Base-by-base conservation (phyloP, 2,888 invertebrate species). In the Thyatira batis region DNA sequence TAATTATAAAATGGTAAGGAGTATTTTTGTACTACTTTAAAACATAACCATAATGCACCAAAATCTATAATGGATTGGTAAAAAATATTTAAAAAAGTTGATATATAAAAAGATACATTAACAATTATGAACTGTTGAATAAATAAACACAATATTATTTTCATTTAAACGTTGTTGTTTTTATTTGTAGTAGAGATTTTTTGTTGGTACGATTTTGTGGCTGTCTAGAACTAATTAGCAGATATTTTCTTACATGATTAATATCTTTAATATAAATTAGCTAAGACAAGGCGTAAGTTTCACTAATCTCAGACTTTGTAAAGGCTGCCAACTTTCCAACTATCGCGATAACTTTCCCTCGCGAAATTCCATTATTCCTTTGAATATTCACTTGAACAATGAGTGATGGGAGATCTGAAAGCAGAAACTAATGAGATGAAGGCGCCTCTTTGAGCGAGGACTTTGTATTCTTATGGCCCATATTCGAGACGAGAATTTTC, bases 341-440 rank as follows among this genome's bases (percentile, higher is more conserved):
- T 25, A 17, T 39, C 39, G 13, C n/a, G 39, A n/a, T 39, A 39
- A 39, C 39, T 39, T 39, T 69, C 59, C 53, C 55, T 63, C 63
- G 62, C 65, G 17, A 39, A 17, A 39, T 17, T 39, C 17, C 17
- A 39, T 17, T 39, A 13, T 39, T 39, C 6, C 17, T 17, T 39
- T 2, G 3, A 33, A 55, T 45, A 56, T 59, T 58, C 56, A 54
- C 51, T 45, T 55, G 60, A 64, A 71, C 70, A 76, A 76, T 73
- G 61, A 58, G 55, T 61, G 57, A 67, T 61, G 55, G 54, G 54
- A 58, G 63, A 58, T 65, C 63, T 60, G 60, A 63, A 67, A 65
- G 62, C 65, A 67, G 52, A 70, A 53, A 70, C 66, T 72, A 79
- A 76, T 72, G 71, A 72, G 74, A 58, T 50, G 54, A 58, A 53